These are phyloP conservation scores for Poeciliopsis prolifica DNA, from an alignment of 2,113 vertebrate genomes.

Conservation along the genomic window DNA sequence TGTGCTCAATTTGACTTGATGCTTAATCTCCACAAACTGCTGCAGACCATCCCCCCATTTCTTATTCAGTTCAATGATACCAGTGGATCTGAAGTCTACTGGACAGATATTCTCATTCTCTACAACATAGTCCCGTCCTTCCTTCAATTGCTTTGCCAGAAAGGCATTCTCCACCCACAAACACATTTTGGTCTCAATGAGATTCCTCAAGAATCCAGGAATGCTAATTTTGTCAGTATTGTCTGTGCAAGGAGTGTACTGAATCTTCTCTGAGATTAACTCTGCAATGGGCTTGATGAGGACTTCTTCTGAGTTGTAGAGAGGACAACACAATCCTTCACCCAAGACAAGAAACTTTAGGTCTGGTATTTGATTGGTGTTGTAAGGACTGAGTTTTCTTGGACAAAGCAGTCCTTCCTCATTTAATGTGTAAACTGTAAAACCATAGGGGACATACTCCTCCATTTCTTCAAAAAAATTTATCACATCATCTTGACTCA, in stretches of 20 bases:
- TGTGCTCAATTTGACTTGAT: conserved; percentile 40
- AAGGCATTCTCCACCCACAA: conserved; percentile 38
- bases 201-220: conserved; percentile 22
- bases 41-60: conserved; percentile 46
- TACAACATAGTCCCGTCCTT: conserved; percentile 36
- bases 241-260: conserved; percentile 32
- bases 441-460: conserved; percentile 23
- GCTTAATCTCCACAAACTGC: conserved; percentile 48
- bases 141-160: conserved; percentile 14
- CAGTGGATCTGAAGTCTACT: conserved; percentile 46
- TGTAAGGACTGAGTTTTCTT: conserved; percentile 16
- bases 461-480: conserved; percentile 25
- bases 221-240: conserved; percentile 17
- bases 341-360: conserved; percentile 37
- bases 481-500: conserved; percentile 15
- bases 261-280: conserved; percentile 9
- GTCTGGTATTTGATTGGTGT: conserved; percentile 10
- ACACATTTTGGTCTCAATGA: conserved; percentile 27
- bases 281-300: conserved; percentile 24
- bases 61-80: conserved; percentile 39
- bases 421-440: conserved; percentile 35
- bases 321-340: conserved; percentile 37
- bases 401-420: conserved; percentile 24
- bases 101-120: conserved; percentile 30
- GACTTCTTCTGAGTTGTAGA: conserved; percentile 23